Base-by-base conservation (phyloP, 2,113 vertebrate species). In the Cavia porcellus region DNA sequence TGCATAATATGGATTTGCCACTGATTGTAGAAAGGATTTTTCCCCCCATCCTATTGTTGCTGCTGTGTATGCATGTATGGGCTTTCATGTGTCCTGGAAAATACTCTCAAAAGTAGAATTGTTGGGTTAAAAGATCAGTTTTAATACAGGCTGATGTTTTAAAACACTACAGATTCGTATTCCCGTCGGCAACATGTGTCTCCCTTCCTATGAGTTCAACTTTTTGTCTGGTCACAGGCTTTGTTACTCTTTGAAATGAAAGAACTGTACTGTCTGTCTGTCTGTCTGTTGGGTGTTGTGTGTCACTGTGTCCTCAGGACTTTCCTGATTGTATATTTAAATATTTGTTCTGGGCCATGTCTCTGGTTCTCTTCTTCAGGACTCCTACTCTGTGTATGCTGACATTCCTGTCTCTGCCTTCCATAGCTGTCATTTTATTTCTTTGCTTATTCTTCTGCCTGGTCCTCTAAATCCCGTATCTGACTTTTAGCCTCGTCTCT, bases 61-160 rank as follows among this genome's bases (percentile, higher is more conserved):
- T 30, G 4, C 25, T 15, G 6, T 45, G 38, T 75, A 24, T 80
- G 28, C 17, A 30, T 87, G 42, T 77, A 45, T 83, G 7, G 28
- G n/a, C 13, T 90, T 89, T 89, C 45, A 2, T 74, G 38, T 96
- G 13, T 82, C 59, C 83, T 85, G 38, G 42, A 59, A 64, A 4
- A 12, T 52, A 50, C 42, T 94, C 57, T 90, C 28, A 90, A 88
- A 94, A 62, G 55, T 70, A 55, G 64, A 52, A 72, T 15, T 77
- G 32, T 59, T 74, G 55, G 50, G n/a, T 91, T 94, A 82, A 94
- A 93, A 85, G 30, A 68, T 45, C n/a, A 42, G 52, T 95, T 82
- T 72, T 82, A 35, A 70, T 87, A 89, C 80, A 74, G 32, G 61
- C 35, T 74, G 66, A 75, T 8, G 15, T 77, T 79, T 57, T 59